Conservation (phyloP, 2,797 vertebrate species). For the Hemitrygon akajei region DNA sequence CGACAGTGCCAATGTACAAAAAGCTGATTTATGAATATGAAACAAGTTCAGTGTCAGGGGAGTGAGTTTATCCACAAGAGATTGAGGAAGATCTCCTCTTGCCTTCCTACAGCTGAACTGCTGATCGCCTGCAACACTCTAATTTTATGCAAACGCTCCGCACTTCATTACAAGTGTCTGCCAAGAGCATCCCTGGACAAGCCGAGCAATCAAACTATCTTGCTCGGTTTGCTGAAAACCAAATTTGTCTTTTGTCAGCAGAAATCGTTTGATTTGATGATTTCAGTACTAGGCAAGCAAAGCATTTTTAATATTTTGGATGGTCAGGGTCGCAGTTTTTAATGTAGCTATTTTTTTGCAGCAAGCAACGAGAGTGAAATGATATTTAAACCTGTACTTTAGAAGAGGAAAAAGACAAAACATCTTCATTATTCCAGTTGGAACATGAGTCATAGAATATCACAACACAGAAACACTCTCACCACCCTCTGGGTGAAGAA, state of each 20-base stretch:
- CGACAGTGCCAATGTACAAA: constrained; percentile 49
- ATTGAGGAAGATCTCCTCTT: constrained; percentile 49
- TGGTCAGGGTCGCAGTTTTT: not conserved
- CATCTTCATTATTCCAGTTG: too few relatives aligned
- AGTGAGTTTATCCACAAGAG: constrained; percentile 53
- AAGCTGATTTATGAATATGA: constrained; percentile 66
- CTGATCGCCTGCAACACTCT: constrained; percentile 53
- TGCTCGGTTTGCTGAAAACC: constrained; percentile 86
- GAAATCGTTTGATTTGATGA: constrained; percentile 92
- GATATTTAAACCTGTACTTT: not conserved
- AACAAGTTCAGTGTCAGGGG: constrained; percentile 51
- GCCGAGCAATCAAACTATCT: constrained; percentile 80
- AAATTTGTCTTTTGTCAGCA: constrained; percentile 96
- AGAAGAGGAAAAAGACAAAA: too few relatives aligned
- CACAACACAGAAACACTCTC: too few relatives aligned
- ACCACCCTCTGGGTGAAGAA: too few relatives aligned
- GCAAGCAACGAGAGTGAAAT: not conserved
- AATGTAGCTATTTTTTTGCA: not conserved
- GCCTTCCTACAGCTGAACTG: constrained; percentile 48
- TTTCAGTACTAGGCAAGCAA: constrained; percentile 95
- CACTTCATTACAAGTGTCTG: constrained; percentile 78
- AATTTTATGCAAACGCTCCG: constrained; percentile 69
- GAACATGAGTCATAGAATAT: too few relatives aligned
- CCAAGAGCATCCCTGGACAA: constrained; percentile 70
- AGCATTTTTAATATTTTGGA: constrained; percentile 46